Base-by-base conservation (phyloP, 2,888 invertebrate genomes). In the Tanypteryx hageni region DNA sequence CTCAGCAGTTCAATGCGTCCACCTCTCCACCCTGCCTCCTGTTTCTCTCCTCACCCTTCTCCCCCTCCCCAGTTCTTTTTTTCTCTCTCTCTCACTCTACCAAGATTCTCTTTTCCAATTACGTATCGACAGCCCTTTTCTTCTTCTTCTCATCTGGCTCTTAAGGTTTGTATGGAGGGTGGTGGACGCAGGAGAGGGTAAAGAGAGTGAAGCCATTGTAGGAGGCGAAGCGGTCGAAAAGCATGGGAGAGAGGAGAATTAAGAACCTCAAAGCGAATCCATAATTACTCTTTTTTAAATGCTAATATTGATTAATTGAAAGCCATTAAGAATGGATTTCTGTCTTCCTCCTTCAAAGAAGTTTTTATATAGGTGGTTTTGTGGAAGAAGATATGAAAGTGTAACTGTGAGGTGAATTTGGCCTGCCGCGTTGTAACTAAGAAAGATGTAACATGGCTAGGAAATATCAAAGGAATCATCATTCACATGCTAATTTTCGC, bases 71-170 rank as follows among this genome's bases (percentile, higher is more conserved):
- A 2, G n/a, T 31, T 27, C 86, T 86, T 31, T 86, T 61, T 31
- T 16, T 59, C 61, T 86, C 61, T 59, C 86, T 83, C 56, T 44
- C 44, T 82, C 14, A 56, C 57, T 83, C 57, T 83, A 57, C 86
- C 9, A 27, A 86, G 86, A 86, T 61, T 59, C 86, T 89, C 89
- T 89, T 89, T 89, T 89, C 89, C 89, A 89, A 89, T 89, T 89
- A 89, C 89, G 44, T 89, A 89, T 68, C 44, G 64, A 58, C 68
- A 27, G 89, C 14, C 89, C 89, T 89, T 64, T 89, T 86, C 61
- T 86, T 86, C 61, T 64, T 9, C 85, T 10, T 27, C 22, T 22
- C 61, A 8, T 10, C 13, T 59, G 27, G 44, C 44, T 44, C 44
- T 44, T 44, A 44, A 44, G 44, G 44, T 44, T 44, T 44, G 44